phyloP scores from a whole-genome alignment of 2,113 vertebrate species.

The Amphiprion percula region DNA sequence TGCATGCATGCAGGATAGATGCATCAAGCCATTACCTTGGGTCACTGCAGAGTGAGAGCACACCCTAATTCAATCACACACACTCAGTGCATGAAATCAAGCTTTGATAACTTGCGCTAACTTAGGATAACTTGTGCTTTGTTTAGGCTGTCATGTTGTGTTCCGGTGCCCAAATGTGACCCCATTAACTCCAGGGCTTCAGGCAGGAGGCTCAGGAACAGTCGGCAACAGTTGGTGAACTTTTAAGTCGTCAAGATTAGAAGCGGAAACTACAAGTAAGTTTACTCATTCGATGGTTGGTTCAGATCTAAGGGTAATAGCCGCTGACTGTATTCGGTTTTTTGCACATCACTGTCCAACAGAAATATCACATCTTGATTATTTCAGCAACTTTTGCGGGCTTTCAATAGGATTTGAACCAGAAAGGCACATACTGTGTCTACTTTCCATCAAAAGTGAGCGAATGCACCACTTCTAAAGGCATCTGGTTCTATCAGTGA shows the following conservation, averaged over 20 bases:
- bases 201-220: slow-evolving; percentile 23
- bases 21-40: slow-evolving; percentile 65
- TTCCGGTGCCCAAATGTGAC: slow-evolving; percentile 43
- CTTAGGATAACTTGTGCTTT: slow-evolving; percentile 62
- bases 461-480: neutral
- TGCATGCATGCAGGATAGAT: slow-evolving; percentile 37
- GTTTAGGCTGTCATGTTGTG: slow-evolving; percentile 50
- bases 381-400: neutral
- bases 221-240: slow-evolving; percentile 24
- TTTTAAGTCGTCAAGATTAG: slow-evolving; percentile 6
- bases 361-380: neutral
- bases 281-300: neutral
- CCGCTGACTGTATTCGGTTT: neutral
- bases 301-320: neutral
- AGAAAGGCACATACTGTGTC: neutral
- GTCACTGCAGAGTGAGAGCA: slow-evolving; percentile 61
- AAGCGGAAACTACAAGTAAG: slow-evolving; percentile 11
- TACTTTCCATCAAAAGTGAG: neutral
- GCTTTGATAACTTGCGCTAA: slow-evolving; percentile 65
- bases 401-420: slow-evolving; percentile 2
- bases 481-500: slow-evolving; percentile 1
- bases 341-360: neutral
- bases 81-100: slow-evolving; percentile 63
- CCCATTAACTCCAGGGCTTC: slow-evolving; percentile 41
- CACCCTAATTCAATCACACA: slow-evolving; percentile 73